A percentile compares a stretch with the other conserved stretches of the same genome.
These are phyloP conservation scores for Agriopis leucophaearia DNA, from an alignment of 2,888 invertebrate species.

Conservation along the genomic window DNA sequence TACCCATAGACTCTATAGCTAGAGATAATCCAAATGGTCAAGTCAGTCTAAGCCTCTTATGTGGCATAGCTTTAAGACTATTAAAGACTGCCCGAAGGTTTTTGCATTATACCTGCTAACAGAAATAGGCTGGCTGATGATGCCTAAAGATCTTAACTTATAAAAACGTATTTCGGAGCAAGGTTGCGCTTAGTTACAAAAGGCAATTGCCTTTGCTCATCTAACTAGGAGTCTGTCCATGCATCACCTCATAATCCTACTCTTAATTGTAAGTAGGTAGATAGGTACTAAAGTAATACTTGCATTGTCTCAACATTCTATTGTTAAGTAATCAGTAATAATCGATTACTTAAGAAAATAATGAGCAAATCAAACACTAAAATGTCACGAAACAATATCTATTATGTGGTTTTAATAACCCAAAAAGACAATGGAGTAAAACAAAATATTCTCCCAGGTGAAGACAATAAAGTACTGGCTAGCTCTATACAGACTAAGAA, in stretches of 20 bases:
- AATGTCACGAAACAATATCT: constrained; percentile 44
- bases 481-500: neutral
- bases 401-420: constrained; percentile 46
- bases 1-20: neutral
- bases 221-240: too few relatives aligned
- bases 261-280: too few relatives aligned
- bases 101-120: too few relatives aligned
- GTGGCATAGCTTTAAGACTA: too few relatives aligned
- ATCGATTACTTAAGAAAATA: constrained; percentile 36
- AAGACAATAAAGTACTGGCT: constrained; percentile 28
- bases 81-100: too few relatives aligned
- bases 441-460: constrained; percentile 30
- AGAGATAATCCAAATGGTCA: neutral
- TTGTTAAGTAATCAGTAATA: constrained; percentile 37
- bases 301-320: constrained; percentile 14
- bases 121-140: too few relatives aligned
- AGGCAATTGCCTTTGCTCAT: neutral
- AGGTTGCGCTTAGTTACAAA: neutral
- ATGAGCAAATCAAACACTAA: constrained; percentile 29
- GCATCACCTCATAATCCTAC: too few relatives aligned
- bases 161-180: too few relatives aligned
- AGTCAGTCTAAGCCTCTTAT: neutral
- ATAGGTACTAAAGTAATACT: neutral
- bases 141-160: too few relatives aligned
- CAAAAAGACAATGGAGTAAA: constrained; percentile 45